phyloP scores from a whole-genome alignment of 2,797 vertebrate genomes.

The Lagorchestes hirsutus region DNA sequence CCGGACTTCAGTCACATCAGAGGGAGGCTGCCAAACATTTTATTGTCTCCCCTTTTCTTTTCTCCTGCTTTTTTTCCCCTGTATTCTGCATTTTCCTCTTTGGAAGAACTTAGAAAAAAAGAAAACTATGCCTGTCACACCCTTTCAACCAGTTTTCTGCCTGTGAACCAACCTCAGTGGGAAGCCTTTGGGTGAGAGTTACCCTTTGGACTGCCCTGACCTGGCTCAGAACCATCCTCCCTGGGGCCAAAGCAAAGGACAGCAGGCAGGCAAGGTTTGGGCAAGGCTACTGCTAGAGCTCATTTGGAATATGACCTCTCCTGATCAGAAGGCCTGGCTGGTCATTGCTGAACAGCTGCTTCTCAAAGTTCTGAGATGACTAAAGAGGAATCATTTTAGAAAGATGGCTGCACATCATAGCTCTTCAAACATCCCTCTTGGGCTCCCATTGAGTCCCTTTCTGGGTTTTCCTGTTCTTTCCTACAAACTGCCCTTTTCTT shows the following conservation, averaged over 20 bases:
- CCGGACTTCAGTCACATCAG: conserved; percentile 61
- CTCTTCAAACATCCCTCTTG: background rate
- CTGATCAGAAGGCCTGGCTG: conserved; percentile 30
- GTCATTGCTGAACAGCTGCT: accelerated
- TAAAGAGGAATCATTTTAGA: background rate
- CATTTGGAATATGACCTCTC: background rate
- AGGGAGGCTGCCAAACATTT: conserved; percentile 71
- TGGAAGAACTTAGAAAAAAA: background rate
- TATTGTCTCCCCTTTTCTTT: conserved; percentile 39
- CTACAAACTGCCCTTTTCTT: background rate
- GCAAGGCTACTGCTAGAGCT: background rate
- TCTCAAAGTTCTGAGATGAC: background rate
- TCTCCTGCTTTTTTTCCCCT: conserved; percentile 1
- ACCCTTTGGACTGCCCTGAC: conserved; percentile 56
- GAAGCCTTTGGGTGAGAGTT: background rate
- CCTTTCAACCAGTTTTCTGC: background rate
- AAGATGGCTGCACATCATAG: background rate
- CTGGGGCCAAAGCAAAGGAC: background rate
- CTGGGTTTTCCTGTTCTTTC: background rate
- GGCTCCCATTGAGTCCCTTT: background rate
- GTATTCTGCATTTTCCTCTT: background rate
- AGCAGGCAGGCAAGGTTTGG: conserved; percentile 3
- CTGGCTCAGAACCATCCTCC: background rate
- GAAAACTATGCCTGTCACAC: background rate
- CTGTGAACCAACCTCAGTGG: background rate